These are phyloP conservation scores for Caloenas nicobarica DNA, from an alignment of 2,113 vertebrate genomes.

Conservation along the genomic window DNA sequence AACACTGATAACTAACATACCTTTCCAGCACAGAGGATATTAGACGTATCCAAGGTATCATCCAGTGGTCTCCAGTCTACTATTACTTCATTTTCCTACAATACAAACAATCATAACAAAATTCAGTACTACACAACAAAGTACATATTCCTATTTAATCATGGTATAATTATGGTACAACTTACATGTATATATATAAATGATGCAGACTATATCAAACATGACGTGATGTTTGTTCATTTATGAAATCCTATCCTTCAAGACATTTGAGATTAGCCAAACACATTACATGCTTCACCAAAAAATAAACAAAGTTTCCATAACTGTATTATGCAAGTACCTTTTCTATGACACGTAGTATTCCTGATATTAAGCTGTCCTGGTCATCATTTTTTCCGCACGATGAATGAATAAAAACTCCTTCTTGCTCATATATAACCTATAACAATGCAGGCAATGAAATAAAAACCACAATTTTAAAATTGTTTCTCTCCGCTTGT, in stretches of 20 bases:
- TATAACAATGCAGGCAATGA: slow-evolving; percentile 45
- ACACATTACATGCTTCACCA: fast-evolving
- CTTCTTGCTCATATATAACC: slow-evolving; percentile 93
- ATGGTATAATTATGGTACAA: background rate
- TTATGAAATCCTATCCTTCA: background rate
- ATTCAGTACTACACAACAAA: background rate
- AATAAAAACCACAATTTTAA: background rate
- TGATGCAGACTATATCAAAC: background rate
- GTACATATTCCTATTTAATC: background rate
- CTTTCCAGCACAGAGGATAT: slow-evolving; percentile 95
- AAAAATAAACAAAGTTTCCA: background rate
- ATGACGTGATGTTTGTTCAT: background rate
- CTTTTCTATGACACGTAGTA: slow-evolving; percentile 90
- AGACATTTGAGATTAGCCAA: background rate
- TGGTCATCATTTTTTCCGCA: slow-evolving; percentile 84
- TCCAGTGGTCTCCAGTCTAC: slow-evolving; percentile 93
- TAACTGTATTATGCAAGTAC: slow-evolving; percentile 64
- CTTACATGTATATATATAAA: background rate
- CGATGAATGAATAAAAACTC: slow-evolving; percentile 90
- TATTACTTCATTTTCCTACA: slow-evolving; percentile 87
- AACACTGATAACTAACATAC: slow-evolving; percentile 65
- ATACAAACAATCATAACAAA: background rate
- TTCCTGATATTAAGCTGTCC: slow-evolving; percentile 86
- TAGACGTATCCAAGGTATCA: slow-evolving; percentile 88
- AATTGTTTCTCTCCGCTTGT: background rate